Base-by-base conservation (phyloP, 2,888 invertebrate species). In the Masnerella sp. region DNA sequence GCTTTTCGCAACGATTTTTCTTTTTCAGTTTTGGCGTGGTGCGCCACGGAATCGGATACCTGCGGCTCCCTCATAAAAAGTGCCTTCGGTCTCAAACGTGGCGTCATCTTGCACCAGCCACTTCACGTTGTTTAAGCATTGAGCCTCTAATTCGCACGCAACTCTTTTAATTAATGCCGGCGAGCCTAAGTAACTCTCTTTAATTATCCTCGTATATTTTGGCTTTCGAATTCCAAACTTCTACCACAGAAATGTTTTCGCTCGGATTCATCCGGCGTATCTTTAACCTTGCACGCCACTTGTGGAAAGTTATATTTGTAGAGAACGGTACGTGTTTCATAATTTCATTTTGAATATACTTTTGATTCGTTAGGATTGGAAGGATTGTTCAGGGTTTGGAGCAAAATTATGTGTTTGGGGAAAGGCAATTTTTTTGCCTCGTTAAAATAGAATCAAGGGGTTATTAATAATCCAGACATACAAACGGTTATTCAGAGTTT, bases 171-270 rank as follows among this genome's bases (percentile, higher is more conserved):
- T 68, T 68, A 68, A 68, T 52, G n/a, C 51, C 18, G 7, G 32
- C 15, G 14, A 68, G 49, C 28, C 59, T 59, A 45, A 52, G 52
- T 59, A 68, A 68, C 51, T 69, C 65, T 30, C 54, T 61, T 54
- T 69, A 69, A 69, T 61, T 69, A 69, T 69, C 32, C 54, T 69
- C 69, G 40, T 47, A 54, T 28, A 18, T 56, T 62, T 69, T 62
- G 62, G 49, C 54, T 69, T 61, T 69, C 69, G 62, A 62, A 69
- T 62, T 62, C 20, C 51, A 34, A 51, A 52, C 45, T 51, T 38
- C 36, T 38, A 36, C 34, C 47, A 49, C 17, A 28, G 51, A 49
- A 49, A 70, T 56, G 32, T 56, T 69, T 69, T 62, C 22, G 17
- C 58, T 25, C 28, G 9, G 17, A 52, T 59, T 69, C 52, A 15